Evolutionary conservation across 2,113 vertebrate genomes (phyloP).

Genomic region (Montifringilla adamsi): DNA sequence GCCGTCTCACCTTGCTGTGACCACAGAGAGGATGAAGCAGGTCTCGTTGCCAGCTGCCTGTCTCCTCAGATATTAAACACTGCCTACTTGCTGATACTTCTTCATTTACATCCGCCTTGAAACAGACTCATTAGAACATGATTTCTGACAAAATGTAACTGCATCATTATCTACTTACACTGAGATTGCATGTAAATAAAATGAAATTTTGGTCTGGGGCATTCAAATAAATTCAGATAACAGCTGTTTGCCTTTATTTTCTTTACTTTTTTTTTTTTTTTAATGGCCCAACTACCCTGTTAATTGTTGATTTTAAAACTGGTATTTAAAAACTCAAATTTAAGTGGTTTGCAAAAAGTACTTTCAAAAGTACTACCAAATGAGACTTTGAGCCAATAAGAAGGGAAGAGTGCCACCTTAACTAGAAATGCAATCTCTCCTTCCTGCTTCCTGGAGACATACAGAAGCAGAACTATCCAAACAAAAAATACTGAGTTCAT

Average conservation of each 20-base stretch:
- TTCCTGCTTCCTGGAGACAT: neutral
- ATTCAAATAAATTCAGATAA: neutral
- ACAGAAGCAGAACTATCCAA: neutral
- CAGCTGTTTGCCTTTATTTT: neutral
- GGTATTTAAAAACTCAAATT: neutral
- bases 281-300: neutral
- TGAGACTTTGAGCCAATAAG: neutral
- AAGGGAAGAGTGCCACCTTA: neutral
- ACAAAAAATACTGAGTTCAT: conserved; percentile 7
- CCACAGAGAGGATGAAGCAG: neutral
- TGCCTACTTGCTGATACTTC: neutral
- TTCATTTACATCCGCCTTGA: neutral
- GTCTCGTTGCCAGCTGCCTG: neutral
- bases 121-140: neutral
- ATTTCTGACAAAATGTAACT: neutral
- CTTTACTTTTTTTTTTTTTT: neutral
- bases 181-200: neutral
- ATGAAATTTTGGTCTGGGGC: neutral
- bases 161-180: neutral
- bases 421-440: neutral
- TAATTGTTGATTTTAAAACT: neutral
- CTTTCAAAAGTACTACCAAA: neutral
- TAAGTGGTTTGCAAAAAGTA: neutral
- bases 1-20: neutral
- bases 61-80: neutral